Evolutionary conservation across 1,140 invertebrate species (phyloP), one percentile per base, ranked within the genome.

Genomic region (Heliconius congener): DNA sequence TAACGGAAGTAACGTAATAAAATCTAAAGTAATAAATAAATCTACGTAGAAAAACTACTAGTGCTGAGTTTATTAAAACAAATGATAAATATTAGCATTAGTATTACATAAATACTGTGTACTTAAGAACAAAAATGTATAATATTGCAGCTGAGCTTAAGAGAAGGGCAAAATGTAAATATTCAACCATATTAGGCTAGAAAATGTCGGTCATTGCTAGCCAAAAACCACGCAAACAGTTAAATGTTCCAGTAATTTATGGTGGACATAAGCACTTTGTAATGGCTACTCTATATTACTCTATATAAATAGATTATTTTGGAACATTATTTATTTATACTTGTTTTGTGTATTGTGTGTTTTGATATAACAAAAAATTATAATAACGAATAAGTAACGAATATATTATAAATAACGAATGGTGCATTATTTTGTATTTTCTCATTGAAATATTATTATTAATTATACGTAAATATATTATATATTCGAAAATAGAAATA

Each of bases 111-210:
- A 66, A 27, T 30, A 4, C 23, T 66, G 60, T 66, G 23, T 66
- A 30, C 13, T 66, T 30, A 27, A 66, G 23, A 66, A 66, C 60
- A 13, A 66, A 66, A 66, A 66, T 66, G 2, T 66, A 74, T 74
- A 74, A 46, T 79, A 72, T 79, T 79, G 50, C 66, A 30, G 57
- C 23, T 37, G 9, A 13, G 70, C 30, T 76, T 11, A 71, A 81
- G 79, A 81, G 79, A 81, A 81, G 79, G 79, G 79, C 71, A 73
- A 66, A 78, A 73, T 46, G 71, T 77, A 77, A 77, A 81, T 66
- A 34, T 34, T 52, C 19, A 19, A 50, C 78, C 70, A 18, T 71
- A 77, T 71, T 71, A 55, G 76, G 78, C 60, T 39, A 66, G 72
- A 76, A 71, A 73, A 81, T 73, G 13, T 74, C 75, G 75, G 79